phyloP scores from a whole-genome alignment of 2,797 vertebrate genomes.

The Phaenicophaeus curvirostris region DNA sequence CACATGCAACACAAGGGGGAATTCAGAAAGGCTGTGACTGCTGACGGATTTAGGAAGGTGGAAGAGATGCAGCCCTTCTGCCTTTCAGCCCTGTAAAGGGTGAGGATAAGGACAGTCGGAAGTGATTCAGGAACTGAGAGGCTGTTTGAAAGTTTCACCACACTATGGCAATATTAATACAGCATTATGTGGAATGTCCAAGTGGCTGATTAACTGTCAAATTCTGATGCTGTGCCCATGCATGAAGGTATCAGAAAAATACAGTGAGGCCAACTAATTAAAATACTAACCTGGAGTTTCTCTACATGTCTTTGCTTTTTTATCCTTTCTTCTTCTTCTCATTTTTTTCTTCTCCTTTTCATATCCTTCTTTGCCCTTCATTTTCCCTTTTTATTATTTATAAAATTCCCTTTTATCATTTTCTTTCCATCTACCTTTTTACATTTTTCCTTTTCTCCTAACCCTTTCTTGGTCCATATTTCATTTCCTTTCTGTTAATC shows the following conservation, averaged over 20 bases:
- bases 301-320: not conserved
- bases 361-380: not conserved
- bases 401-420: not conserved
- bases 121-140: not conserved
- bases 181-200: not conserved
- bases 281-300: not conserved
- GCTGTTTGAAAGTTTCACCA: not conserved
- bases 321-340: not conserved
- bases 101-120: not conserved
- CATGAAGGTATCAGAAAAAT: not conserved
- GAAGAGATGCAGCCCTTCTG: not conserved
- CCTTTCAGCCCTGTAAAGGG: not conserved
- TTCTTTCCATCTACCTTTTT: not conserved
- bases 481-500: not conserved
- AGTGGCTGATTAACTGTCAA: not conserved
- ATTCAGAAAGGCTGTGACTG: not conserved
- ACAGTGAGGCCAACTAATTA: not conserved
- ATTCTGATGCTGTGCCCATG: not conserved
- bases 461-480: not conserved
- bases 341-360: not conserved
- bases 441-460: not conserved
- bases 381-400: not conserved
- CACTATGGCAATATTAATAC: accelerated
- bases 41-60: not conserved
- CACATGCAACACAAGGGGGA: accelerated